phyloP scores from a whole-genome alignment of 2,888 invertebrate species.

The Leptopilina drosophilae region DNA sequence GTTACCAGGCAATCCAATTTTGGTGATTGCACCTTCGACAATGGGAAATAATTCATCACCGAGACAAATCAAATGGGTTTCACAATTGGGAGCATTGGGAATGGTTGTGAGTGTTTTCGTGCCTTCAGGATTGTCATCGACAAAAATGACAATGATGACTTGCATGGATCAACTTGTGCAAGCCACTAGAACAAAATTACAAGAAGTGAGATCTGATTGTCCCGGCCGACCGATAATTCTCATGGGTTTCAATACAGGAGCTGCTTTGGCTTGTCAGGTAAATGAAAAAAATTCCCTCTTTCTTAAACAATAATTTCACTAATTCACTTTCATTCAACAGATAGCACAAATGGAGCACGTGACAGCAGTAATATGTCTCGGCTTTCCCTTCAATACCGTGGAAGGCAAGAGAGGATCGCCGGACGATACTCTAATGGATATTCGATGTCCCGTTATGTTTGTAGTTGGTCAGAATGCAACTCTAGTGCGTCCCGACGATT shows the following conservation, averaged over 20 bases:
- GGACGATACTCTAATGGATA: constrained; percentile 86
- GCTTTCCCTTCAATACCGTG: constrained; percentile 86
- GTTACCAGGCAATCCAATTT: constrained; percentile 83
- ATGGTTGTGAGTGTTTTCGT: constrained; percentile 83
- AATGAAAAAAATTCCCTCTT: neutral
- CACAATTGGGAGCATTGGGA: constrained; percentile 83
- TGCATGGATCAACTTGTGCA: constrained; percentile 83
- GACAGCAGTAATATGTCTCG: constrained; percentile 86
- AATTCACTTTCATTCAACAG: constrained; percentile 66
- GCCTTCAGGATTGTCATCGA: constrained; percentile 76
- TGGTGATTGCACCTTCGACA: constrained; percentile 82
- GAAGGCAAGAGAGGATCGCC: constrained; percentile 86
- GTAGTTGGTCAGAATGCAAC: constrained; percentile 87
- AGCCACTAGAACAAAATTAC: constrained; percentile 84
- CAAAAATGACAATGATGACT: constrained; percentile 78
- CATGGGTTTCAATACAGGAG: constrained; percentile 88
- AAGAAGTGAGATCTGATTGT: constrained; percentile 83
- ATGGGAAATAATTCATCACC: constrained; percentile 76
- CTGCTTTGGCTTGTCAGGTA: constrained; percentile 85
- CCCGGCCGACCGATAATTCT: constrained; percentile 85
- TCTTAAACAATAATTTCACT: neutral
- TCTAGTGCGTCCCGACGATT: constrained; percentile 83
- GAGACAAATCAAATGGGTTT: constrained; percentile 85
- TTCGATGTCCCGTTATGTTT: constrained; percentile 86
- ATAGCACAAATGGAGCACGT: constrained; percentile 85